Base-by-base conservation (phyloP, 30 jellyfish, hydroid and myxozoan genomes). In the Chironex yamaguchii region DNA sequence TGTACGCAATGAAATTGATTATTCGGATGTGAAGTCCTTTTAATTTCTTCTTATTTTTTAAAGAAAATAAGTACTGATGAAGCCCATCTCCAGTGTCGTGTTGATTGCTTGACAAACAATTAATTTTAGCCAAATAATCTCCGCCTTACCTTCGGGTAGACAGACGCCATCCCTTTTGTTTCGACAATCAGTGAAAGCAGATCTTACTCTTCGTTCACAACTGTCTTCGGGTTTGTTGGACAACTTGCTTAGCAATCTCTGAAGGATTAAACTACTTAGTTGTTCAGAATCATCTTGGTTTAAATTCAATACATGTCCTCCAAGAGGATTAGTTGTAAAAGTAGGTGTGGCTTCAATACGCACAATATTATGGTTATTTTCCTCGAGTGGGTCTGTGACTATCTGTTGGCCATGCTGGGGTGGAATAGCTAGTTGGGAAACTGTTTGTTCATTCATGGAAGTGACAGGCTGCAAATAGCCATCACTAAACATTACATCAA, bases 181-280 rank as follows among this genome's bases (percentile, higher is more conserved):
- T 36, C 62, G 79, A 67, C 97, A 89, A 67, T 89, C 71, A 4
- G 93, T 91, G 66, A 75, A 78, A 27, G 79, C 70, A 9, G 97
- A 89, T 29, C 73, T 69, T 1, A 89, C 93, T 34, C 77, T 67
- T 22, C 92, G 92, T 71, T 89, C 89, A 69, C 97, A 89, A 42
- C 58, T 42, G 9, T 9, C 17, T 42, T 42, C 58, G 13, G 9
- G 9, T 9, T 17, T 42, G 58, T 42, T 9, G 17, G 13, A 6
- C 17, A 42, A 17, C 17, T 6, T 17, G 13, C 58, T 42, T 17
- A 42, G 17, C 13, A 42, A 6, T 42, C 58, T 9, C 13, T 42
- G 9, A 6, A 42, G 58, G 9, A 6, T 9, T 17, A 6, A 9
- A 6, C 58, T 42, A 17, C 58, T 42, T 17, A 42, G 9, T 42